phyloP scores from a whole-genome alignment of 2,113 vertebrate genomes.

The Cheilinus undulatus region DNA sequence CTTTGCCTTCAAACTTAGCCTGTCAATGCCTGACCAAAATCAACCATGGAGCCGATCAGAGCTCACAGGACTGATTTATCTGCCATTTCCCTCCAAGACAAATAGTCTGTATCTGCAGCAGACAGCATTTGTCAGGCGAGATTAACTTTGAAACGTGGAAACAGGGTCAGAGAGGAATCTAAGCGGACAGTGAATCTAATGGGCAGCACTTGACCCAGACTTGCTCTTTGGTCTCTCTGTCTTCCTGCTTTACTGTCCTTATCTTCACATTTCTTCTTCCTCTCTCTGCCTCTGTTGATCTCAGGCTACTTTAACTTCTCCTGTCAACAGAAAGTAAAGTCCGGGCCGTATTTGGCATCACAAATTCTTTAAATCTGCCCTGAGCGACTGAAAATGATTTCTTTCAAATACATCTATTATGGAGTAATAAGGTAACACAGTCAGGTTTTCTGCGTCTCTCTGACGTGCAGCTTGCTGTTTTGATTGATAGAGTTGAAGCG shows the following conservation, averaged over 20 bases:
- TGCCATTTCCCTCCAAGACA: constrained; percentile 33
- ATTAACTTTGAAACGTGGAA: constrained; percentile 21
- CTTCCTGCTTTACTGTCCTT: background rate
- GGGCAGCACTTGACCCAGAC: background rate
- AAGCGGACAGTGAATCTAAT: background rate
- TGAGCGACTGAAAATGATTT: background rate
- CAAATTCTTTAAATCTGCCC: too few species aligned
- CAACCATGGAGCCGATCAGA: background rate
- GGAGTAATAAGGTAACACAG: too few species aligned
- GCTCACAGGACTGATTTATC: background rate
- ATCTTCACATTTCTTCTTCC: background rate
- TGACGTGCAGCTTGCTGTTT: background rate
- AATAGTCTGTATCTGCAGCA: constrained; percentile 43
- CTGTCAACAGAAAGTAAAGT: too few species aligned
- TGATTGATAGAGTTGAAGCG: background rate
- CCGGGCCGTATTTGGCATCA: too few species aligned
- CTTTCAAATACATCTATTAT: background rate
- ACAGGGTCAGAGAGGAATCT: background rate
- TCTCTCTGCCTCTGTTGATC: too few species aligned
- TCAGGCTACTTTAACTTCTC: too few species aligned
- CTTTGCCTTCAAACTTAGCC: background rate
- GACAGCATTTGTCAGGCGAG: constrained; percentile 26
- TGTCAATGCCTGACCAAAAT: background rate
- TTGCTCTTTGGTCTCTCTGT: background rate
- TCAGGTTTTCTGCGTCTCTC: background rate